These are phyloP conservation scores for Morone chrysops DNA, from an alignment of 2,113 vertebrate genomes.

Conservation along the genomic window DNA sequence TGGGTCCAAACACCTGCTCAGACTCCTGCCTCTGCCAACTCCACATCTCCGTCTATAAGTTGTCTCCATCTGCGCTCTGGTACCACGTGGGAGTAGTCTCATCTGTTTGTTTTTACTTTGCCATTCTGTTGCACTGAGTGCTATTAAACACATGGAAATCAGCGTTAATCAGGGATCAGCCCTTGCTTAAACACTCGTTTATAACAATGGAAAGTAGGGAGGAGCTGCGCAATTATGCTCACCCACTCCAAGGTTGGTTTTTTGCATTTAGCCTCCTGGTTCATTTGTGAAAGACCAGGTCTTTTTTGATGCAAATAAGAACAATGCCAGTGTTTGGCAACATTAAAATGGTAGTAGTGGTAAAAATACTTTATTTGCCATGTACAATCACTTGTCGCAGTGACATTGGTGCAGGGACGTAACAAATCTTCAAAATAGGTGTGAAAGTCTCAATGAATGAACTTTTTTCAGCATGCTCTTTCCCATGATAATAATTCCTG, in stretches of 20 bases:
- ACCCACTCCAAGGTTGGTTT: constrained; percentile 52
- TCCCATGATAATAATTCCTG: neutral
- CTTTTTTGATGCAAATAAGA: constrained; percentile 34
- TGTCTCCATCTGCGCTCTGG: constrained; percentile 75
- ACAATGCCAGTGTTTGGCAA: neutral
- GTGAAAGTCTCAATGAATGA: neutral
- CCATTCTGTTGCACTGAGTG: constrained; percentile 68
- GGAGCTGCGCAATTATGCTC: constrained; percentile 57
- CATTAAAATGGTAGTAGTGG: neutral
- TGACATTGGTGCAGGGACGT: neutral
- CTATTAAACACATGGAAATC: constrained; percentile 74
- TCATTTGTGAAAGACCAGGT: constrained; percentile 39
- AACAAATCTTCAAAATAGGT: constrained; percentile 9
- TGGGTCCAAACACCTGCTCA: constrained; percentile 79
- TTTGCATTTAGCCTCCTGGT: constrained; percentile 62
- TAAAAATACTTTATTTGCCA: neutral
- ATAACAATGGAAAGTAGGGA: constrained; percentile 45
- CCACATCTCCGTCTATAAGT: constrained; percentile 73
- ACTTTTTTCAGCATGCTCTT: neutral
- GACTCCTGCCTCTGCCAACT: constrained; percentile 59
- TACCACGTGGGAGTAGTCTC: constrained; percentile 74
- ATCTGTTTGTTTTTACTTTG: constrained; percentile 80
- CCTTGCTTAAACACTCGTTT: constrained; percentile 57
- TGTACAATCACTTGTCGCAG: neutral
- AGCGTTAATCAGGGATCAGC: constrained; percentile 73